Conservation (phyloP, 2,888 invertebrate genomes). For the Boloria euphrosyne region DNA sequence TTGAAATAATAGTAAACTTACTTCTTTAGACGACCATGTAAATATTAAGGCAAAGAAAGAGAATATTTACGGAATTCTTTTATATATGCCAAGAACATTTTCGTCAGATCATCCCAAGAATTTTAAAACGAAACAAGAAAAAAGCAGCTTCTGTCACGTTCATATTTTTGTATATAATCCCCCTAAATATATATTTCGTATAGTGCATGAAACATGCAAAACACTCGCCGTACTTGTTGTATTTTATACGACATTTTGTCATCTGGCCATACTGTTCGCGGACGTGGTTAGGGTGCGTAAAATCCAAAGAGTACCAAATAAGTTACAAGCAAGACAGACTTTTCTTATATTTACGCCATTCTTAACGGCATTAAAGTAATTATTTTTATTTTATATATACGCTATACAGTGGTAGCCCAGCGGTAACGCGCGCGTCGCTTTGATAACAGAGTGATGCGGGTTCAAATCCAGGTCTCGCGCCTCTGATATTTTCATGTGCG, state of each 20-base stretch:
- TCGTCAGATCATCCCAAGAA: conserved; percentile 20
- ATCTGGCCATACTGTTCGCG: conserved; percentile 59
- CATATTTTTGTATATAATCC: conserved; percentile 34
- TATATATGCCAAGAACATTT: conserved; percentile 19
- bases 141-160: conserved; percentile 28
- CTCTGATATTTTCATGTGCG: too few species aligned
- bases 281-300: conserved; percentile 65
- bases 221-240: conserved; percentile 54
- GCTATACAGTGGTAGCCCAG: too few species aligned
- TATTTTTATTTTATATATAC: background rate
- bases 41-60: conserved; percentile 6
- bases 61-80: conserved; percentile 6
- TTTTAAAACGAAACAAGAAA: conserved; percentile 19
- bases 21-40: background rate
- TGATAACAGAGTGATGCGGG: too few species aligned
- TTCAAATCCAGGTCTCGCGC: too few species aligned
- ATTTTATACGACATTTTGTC: conserved; percentile 72
- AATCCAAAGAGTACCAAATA: conserved; percentile 44
- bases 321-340: conserved; percentile 34
- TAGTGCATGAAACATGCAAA: conserved; percentile 66
- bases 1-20: background rate
- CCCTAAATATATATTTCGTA: conserved; percentile 63
- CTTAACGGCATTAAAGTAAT: background rate
- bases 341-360: conserved; percentile 31
- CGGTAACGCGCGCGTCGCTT: too few species aligned